phyloP scores from a whole-genome alignment of 2,888 invertebrate genomes.

The Dinocampus coccinellae region DNA sequence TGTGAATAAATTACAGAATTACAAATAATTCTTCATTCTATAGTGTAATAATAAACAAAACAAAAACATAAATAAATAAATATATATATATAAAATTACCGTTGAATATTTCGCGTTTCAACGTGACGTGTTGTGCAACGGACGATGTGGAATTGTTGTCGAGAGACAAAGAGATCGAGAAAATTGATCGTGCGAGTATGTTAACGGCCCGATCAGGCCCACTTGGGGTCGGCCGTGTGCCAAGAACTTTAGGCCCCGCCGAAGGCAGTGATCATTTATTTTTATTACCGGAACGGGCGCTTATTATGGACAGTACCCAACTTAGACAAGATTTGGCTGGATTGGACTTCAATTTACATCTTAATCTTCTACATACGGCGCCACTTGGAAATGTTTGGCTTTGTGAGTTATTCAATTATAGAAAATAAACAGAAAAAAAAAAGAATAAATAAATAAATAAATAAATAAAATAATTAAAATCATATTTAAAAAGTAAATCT shows the following conservation, averaged over 20 bases:
- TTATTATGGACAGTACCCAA: conserved; percentile 72
- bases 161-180: conserved; percentile 16
- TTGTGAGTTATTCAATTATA: conserved; percentile 68
- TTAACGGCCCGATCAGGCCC: conserved; percentile 63
- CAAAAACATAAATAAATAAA: too few species aligned
- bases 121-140: conserved; percentile 8
- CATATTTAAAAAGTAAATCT: too few species aligned
- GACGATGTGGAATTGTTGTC: conserved; percentile 1
- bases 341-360: conserved; percentile 71
- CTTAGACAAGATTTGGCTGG: conserved; percentile 73
- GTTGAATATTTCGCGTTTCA: background rate
- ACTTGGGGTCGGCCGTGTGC: conserved; percentile 62
- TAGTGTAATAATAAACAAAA: background rate
- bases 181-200: conserved; percentile 52
- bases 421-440: background rate
- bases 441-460: background rate
- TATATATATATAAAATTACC: too few species aligned
- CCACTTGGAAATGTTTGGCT: conserved; percentile 74
- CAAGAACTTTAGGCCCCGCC: conserved; percentile 67
- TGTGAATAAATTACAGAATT: background rate
- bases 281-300: conserved; percentile 72
- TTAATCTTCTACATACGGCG: conserved; percentile 71
- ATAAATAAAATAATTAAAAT: too few species aligned
- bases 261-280: conserved; percentile 73
- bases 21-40: background rate